A percentile compares a stretch with the other conserved stretches of the same genome.
These are phyloP conservation scores for Phodopus roborovskii DNA, from an alignment of 2,113 vertebrate species.

Conservation along the genomic window DNA sequence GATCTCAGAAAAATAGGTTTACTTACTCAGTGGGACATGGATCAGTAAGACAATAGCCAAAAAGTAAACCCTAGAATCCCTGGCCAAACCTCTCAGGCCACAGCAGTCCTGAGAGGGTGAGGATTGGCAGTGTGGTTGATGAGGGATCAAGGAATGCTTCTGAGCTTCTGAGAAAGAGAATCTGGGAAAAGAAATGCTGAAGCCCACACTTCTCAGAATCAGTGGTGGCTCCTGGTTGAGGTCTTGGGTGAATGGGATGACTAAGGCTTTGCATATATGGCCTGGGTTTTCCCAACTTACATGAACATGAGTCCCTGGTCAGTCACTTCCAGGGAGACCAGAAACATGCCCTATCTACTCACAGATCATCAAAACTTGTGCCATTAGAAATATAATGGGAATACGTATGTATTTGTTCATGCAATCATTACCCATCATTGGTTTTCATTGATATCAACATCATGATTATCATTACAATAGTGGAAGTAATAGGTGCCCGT, in stretches of 20 bases:
- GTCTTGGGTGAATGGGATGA: constrained; percentile 1
- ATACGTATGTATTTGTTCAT: neutral
- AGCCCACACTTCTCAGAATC: constrained; percentile 27
- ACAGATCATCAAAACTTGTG: neutral
- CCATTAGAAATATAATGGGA: neutral
- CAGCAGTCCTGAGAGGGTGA: neutral
- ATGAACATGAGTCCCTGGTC: neutral
- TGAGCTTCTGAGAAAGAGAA: neutral
- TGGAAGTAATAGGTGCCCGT: neutral
- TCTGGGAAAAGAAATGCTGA: neutral
- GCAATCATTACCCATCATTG: neutral
- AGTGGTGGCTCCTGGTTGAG: constrained; percentile 32
- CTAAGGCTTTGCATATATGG: neutral
- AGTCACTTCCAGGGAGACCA: neutral
- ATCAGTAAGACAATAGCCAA: neutral
- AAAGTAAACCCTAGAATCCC: neutral
- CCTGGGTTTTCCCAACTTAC: constrained; percentile 56
- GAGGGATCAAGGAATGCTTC: neutral
- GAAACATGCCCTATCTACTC: neutral
- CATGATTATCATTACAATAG: neutral
- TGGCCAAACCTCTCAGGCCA: accelerated
- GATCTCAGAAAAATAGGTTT: neutral
- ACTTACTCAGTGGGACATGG: neutral
- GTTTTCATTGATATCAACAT: neutral
- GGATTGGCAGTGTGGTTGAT: neutral